Conservation (phyloP, 1,140 invertebrate genomes). For the Delia radicum region DNA sequence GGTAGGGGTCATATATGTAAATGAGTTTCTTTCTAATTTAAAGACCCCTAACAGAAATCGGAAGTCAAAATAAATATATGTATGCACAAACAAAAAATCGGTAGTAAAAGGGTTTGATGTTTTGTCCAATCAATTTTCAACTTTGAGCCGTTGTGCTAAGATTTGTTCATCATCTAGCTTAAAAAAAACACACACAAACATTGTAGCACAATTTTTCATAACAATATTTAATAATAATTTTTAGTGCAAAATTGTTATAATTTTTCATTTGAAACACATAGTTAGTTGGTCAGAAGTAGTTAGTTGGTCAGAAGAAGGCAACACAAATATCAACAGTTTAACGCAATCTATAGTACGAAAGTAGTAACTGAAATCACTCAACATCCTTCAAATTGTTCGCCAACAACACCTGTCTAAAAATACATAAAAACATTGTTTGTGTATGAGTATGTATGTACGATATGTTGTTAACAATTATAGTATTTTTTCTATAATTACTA, state of each 20-base stretch:
- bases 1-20: too few species aligned
- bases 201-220: not conserved
- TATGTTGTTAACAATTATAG: too few species aligned
- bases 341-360: not conserved
- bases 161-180: not conserved
- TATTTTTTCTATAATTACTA: not conserved
- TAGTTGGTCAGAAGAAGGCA: not conserved
- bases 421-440: not conserved
- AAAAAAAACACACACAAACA: not conserved
- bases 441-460: not conserved
- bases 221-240: constrained; percentile 3
- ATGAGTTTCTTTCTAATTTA: too few species aligned
- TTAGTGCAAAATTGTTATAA: not conserved
- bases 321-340: not conserved
- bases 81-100: too few species aligned
- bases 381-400: not conserved
- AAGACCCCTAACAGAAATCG: too few species aligned
- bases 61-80: too few species aligned
- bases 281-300: not conserved
- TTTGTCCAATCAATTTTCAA: too few species aligned
- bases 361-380: not conserved
- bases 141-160: not conserved
- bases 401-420: not conserved
- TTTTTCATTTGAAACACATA: not conserved
- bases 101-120: too few species aligned